These are phyloP conservation scores for Lycopodina hypogea DNA, from an alignment of 37 sponge, comb jelly and placozoan species.

Conservation along the genomic window DNA sequence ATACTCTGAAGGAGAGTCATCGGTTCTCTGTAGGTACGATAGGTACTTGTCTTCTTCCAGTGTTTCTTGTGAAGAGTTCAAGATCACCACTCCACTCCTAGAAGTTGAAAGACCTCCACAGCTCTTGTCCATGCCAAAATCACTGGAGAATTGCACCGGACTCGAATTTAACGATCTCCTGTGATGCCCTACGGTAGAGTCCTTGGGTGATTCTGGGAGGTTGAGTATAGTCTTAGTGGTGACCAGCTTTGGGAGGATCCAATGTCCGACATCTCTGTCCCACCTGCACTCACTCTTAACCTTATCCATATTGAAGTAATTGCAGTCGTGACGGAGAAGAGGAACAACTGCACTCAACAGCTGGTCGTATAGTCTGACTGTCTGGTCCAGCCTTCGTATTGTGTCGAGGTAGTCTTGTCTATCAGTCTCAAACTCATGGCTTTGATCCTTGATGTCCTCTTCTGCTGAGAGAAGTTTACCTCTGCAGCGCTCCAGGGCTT, in stretches of 20 bases:
- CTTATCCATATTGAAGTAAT: conserved; percentile 94
- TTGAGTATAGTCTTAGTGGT: conserved; percentile 28
- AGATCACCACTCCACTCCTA: not conserved
- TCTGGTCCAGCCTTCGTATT: conserved; percentile 64
- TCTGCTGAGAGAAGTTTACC: conserved; percentile 53
- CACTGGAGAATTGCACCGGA: not conserved
- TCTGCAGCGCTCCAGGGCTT: conserved; percentile 34
- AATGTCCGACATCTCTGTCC: conserved; percentile 61
- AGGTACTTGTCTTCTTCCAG: conserved; percentile 31
- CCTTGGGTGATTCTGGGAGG: conserved; percentile 1
- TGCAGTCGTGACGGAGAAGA: conserved; percentile 86
- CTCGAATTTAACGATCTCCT: no score
- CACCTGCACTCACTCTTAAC: conserved; percentile 69
- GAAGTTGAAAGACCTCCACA: not conserved
- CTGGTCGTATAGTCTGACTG: conserved; percentile 71
- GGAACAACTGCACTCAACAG: conserved; percentile 69
- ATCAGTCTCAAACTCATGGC: conserved; percentile 84
- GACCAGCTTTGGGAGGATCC: conserved; percentile 68
- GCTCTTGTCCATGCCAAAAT: not conserved
- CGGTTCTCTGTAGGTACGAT: not conserved
- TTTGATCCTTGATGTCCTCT: conserved; percentile 83
- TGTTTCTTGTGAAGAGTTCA: not conserved
- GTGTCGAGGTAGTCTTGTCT: conserved; percentile 88
- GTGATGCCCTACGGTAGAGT: not conserved
- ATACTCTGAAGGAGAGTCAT: conserved; percentile 33